Conservation (phyloP, 2,888 invertebrate genomes). For the Fissipunctia ypsillon region DNA sequence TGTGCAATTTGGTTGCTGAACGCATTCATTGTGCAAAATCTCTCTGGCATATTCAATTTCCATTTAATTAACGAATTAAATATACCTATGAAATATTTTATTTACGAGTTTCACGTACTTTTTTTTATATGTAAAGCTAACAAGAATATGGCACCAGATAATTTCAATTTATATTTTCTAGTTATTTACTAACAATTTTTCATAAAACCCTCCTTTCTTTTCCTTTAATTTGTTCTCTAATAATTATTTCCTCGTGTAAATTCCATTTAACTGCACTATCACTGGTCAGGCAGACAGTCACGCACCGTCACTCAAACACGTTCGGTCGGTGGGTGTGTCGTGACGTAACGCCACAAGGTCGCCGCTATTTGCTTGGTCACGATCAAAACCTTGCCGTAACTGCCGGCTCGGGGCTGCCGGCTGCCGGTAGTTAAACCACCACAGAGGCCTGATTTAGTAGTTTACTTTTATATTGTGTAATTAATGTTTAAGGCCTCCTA, state of each 20-base stretch:
- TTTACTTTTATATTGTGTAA: constrained; percentile 18
- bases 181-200: neutral
- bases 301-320: constrained; percentile 38
- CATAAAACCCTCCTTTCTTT: neutral
- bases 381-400: constrained; percentile 41
- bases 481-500: constrained; percentile 15
- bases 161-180: neutral
- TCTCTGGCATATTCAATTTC: neutral
- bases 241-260: constrained; percentile 2
- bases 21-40: neutral
- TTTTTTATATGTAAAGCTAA: neutral
- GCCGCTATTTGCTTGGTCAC: constrained; percentile 53
- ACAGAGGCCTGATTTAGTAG: constrained; percentile 39
- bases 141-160: neutral
- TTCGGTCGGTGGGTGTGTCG: constrained; percentile 61
- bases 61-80: neutral
- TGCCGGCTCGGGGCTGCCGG: constrained; percentile 13
- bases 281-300: constrained; percentile 16
- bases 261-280: neutral
- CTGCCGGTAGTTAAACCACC: constrained; percentile 31
- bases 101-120: neutral
- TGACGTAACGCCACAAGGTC: constrained; percentile 59
- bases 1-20: no score
- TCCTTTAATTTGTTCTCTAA: neutral
- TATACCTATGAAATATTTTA: neutral